phyloP scores from a whole-genome alignment of 2,797 vertebrate species.

The Lepidocolaptes lacrymiger region DNA sequence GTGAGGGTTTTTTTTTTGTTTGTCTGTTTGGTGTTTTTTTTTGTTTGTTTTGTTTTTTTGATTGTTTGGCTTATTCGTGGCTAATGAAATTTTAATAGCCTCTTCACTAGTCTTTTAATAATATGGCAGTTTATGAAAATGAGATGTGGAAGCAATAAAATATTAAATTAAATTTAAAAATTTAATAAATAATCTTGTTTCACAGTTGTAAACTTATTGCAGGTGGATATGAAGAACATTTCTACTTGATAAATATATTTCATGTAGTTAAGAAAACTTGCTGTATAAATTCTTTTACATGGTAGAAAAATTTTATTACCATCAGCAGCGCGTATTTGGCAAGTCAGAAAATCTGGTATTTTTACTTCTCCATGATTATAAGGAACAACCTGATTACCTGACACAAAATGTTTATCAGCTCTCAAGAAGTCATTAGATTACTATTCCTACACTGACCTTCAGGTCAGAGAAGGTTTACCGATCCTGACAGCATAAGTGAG shows the following conservation, averaged over 20 bases:
- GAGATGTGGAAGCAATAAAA: not conserved
- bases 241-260: not conserved
- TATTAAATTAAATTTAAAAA: not conserved
- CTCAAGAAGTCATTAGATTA: not conserved
- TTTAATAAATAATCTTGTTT: not conserved
- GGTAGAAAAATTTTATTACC: not conserved
- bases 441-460: not conserved
- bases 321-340: not conserved
- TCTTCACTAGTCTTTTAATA: not conserved
- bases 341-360: not conserved
- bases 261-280: not conserved
- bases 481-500: conserved; percentile 15
- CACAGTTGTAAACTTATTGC: not conserved
- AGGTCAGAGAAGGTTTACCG: conserved; percentile 36
- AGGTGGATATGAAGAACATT: not conserved
- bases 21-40: not conserved
- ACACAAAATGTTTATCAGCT: conserved; percentile 22
- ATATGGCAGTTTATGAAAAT: not conserved
- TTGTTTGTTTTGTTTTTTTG: not conserved
- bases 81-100: not conserved
- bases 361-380: not conserved
- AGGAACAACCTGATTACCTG: not conserved
- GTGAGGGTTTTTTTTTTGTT: accelerated
- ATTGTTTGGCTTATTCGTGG: not conserved
- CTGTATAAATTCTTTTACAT: not conserved